Evolutionary conservation across 2,113 vertebrate species (phyloP).

Genomic region (Heliornis fulica): DNA sequence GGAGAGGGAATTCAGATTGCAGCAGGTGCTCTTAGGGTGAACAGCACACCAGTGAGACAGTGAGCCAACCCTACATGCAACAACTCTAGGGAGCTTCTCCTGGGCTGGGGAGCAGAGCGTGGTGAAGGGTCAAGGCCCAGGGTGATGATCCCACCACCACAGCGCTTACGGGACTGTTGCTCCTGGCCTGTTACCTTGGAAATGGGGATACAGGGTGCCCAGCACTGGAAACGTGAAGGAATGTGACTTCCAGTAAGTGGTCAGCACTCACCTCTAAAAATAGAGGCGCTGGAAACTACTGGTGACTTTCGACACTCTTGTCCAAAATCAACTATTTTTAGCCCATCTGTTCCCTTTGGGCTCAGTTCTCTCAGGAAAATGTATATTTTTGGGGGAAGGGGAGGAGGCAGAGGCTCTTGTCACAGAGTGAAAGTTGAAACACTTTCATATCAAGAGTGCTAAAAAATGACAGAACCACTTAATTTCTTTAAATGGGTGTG

Average conservation of each 20-base stretch:
- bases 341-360: constrained; percentile 36
- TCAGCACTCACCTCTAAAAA: constrained; percentile 54
- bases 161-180: neutral
- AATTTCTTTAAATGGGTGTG: constrained; percentile 60
- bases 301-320: constrained; percentile 33
- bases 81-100: neutral
- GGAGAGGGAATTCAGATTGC: neutral
- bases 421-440: constrained; percentile 25
- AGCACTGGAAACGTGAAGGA: neutral
- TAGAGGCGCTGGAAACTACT: constrained; percentile 44
- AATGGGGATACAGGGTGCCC: neutral
- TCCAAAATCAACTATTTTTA: constrained; percentile 62
- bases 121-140: neutral
- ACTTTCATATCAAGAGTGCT: constrained; percentile 52
- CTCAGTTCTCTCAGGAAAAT: constrained; percentile 44
- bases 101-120: neutral
- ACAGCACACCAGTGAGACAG: neutral
- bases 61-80: neutral
- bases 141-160: neutral
- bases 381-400: constrained; percentile 28
- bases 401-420: constrained; percentile 23
- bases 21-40: neutral
- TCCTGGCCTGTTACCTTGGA: neutral
- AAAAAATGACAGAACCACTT: constrained; percentile 61
- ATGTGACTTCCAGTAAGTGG: constrained; percentile 40